Evolutionary conservation across 2,113 vertebrate genomes (phyloP).

Genomic region (Leptocoma aspasia): DNA sequence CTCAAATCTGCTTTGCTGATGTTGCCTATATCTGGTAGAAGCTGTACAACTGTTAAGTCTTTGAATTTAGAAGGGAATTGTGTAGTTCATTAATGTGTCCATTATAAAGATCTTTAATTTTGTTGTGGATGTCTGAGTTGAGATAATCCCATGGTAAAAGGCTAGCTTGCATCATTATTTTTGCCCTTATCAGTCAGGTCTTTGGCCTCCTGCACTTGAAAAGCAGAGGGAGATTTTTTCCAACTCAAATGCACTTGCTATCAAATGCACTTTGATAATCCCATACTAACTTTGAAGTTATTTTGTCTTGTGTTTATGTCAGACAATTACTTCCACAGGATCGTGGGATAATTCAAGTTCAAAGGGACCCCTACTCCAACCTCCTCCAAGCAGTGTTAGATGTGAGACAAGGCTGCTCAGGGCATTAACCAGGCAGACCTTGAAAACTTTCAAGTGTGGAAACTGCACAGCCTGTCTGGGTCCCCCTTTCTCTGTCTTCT

Average conservation of each 20-base stretch:
- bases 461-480: neutral
- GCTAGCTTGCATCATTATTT: neutral
- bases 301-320: neutral
- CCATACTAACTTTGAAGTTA: neutral
- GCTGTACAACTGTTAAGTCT: neutral
- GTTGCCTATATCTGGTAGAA: neutral
- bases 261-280: slow-evolving; percentile 19
- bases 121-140: neutral
- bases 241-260: neutral
- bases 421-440: neutral
- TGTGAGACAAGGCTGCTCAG: neutral
- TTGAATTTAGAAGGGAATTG: neutral
- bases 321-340: neutral
- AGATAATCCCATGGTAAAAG: neutral
- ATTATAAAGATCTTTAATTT: neutral
- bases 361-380: neutral
- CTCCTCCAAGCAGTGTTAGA: neutral
- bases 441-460: neutral
- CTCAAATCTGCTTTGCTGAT: neutral
- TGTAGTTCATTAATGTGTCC: neutral
- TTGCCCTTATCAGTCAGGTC: neutral
- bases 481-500: neutral
- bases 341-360: slow-evolving; percentile 10
- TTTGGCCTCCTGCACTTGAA: neutral
- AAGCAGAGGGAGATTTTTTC: neutral